phyloP scores from a whole-genome alignment of 2,113 vertebrate genomes.

The Lasiurus cinereus region DNA sequence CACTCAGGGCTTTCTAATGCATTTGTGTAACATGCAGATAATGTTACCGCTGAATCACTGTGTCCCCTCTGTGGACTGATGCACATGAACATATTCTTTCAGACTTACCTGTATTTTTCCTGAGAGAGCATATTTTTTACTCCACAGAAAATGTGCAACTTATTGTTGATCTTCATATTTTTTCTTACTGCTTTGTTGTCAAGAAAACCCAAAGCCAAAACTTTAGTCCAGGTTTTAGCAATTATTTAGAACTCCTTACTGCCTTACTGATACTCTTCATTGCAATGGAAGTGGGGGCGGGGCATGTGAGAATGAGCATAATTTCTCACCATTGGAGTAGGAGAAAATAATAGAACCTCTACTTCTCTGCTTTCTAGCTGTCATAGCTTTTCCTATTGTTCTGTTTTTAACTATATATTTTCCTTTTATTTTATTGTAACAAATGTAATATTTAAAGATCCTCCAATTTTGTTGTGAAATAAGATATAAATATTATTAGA shows the following conservation, averaged over 20 bases:
- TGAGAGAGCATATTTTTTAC: background rate
- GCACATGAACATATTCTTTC: background rate
- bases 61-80: background rate
- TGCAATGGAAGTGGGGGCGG: fast-evolving
- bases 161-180: background rate
- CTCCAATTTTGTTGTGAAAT: background rate
- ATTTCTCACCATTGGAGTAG: background rate
- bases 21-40: background rate
- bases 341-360: background rate
- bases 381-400: background rate
- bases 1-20: background rate
- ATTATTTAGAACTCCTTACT: background rate
- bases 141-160: background rate
- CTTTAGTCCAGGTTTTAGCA: background rate
- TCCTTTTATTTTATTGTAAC: background rate
- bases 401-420: background rate
- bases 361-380: background rate
- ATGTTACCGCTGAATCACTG: too few relatives aligned
- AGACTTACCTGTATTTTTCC: background rate
- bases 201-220: background rate
- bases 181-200: background rate
- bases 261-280: background rate
- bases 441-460: background rate
- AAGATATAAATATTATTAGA: background rate
- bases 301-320: background rate